phyloP scores from a whole-genome alignment of 2,113 vertebrate genomes.

The Platysteira castanea region DNA sequence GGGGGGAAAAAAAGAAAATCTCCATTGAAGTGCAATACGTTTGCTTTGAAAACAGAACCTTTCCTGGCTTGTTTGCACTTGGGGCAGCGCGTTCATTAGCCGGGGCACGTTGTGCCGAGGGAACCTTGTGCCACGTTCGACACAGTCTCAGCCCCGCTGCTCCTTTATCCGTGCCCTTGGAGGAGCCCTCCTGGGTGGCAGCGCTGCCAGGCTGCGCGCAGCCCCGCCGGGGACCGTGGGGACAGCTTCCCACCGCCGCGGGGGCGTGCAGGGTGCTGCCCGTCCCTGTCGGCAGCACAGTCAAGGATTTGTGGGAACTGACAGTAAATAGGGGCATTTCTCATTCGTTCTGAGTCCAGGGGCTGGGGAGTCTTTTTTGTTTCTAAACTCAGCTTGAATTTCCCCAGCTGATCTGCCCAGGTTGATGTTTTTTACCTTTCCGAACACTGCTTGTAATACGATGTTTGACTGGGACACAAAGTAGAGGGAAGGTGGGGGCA shows the following conservation, averaged over 20 bases:
- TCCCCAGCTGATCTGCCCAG: neutral
- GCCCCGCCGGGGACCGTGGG: neutral
- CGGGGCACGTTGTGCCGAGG: neutral
- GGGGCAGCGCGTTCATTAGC: conserved; percentile 60
- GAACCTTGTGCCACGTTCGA: conserved; percentile 43
- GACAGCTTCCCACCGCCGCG: neutral
- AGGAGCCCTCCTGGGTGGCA: conserved; percentile 50
- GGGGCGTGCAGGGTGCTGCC: neutral
- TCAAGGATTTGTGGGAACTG: neutral
- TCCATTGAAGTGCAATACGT: conserved; percentile 66
- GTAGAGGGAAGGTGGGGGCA: neutral
- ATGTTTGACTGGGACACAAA: neutral
- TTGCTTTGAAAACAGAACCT: conserved; percentile 65
- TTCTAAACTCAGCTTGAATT: neutral
- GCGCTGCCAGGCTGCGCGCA: rapidly evolving
- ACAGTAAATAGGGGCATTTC: neutral
- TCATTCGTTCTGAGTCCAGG: neutral
- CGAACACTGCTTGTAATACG: rapidly evolving
- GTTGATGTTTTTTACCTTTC: neutral
- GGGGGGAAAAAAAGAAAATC: neutral
- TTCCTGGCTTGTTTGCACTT: conserved; percentile 47
- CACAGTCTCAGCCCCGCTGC: conserved; percentile 43
- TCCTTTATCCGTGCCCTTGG: conserved; percentile 48
- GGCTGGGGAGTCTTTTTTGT: neutral
- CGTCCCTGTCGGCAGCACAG: rapidly evolving